Evolutionary conservation across 1,140 invertebrate genomes (phyloP).

Genomic region (Muscidifurax raptorellus): DNA sequence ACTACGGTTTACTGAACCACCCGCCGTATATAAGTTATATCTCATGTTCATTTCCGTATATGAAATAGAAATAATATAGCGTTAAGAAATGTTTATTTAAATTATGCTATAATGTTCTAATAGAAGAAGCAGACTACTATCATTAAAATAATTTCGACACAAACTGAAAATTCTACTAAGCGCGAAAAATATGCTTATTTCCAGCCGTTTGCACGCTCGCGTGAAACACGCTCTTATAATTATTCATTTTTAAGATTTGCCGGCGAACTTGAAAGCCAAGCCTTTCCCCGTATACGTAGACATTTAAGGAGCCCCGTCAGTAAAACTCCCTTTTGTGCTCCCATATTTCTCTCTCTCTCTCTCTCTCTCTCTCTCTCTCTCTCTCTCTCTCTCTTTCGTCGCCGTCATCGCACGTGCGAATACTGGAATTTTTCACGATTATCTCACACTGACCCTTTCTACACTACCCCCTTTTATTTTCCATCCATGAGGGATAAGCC

Average conservation of each 20-base stretch:
- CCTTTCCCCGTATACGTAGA: neutral
- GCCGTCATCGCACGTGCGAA: neutral
- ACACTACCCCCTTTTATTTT: neutral
- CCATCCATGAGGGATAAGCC: neutral
- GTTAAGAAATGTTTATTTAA: neutral
- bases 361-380: no score
- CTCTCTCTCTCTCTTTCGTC: neutral
- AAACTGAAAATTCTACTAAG: slow-evolving; percentile 33
- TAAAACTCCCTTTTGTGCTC: slow-evolving; percentile 28
- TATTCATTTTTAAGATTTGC: slow-evolving; percentile 33
- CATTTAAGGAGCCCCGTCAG: slow-evolving; percentile 20
- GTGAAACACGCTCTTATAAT: slow-evolving; percentile 28
- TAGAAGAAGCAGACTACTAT: neutral
- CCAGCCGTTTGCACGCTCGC: neutral
- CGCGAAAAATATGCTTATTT: slow-evolving; percentile 39
- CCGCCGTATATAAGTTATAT: neutral
- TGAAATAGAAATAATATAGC: neutral
- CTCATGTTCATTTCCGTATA: neutral
- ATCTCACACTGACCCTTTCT: neutral
- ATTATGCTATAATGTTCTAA: neutral
- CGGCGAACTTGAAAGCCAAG: slow-evolving; percentile 16
- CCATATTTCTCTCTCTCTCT: no score
- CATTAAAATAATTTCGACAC: slow-evolving; percentile 25
- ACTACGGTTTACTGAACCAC: neutral
- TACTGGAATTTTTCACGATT: slow-evolving; percentile 23